Evolutionary conservation across 2,113 vertebrate species (phyloP).

Genomic region (Laterallus jamaicensis): DNA sequence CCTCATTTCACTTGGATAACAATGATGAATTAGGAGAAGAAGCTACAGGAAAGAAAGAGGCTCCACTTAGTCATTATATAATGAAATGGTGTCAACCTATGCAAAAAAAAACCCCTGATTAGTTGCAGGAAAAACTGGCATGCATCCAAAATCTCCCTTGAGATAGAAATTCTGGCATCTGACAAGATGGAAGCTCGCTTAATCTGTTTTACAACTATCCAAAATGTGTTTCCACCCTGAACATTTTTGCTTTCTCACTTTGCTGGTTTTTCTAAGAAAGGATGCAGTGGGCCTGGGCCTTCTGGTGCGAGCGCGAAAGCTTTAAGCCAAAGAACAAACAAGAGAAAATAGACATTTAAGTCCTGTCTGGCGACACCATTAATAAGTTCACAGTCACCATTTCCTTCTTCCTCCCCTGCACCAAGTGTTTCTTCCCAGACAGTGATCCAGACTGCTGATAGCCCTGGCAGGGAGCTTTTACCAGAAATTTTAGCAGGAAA

Average conservation of each 20-base stretch:
- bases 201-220: neutral
- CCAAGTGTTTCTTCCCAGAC: slow-evolving; percentile 69
- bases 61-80: neutral
- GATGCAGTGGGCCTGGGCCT: neutral
- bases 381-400: slow-evolving; percentile 63
- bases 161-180: neutral
- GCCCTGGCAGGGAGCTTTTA: slow-evolving; percentile 61
- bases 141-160: neutral
- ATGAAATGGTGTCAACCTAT: neutral
- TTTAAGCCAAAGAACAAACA: slow-evolving; percentile 32
- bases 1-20: neutral
- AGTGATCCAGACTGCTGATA: slow-evolving; percentile 66
- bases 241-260: neutral
- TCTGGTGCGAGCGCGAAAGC: neutral
- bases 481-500: slow-evolving; percentile 69
- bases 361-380: slow-evolving; percentile 53
- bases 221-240: neutral
- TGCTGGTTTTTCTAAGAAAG: neutral
- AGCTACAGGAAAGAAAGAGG: neutral
- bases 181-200: neutral
- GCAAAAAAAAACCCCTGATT: neutral
- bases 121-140: neutral
- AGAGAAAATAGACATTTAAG: slow-evolving; percentile 49
- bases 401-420: slow-evolving; percentile 67
- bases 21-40: neutral